Base-by-base conservation (phyloP, 2,113 vertebrate genomes). In the Neodontobutis hainanensis region DNA sequence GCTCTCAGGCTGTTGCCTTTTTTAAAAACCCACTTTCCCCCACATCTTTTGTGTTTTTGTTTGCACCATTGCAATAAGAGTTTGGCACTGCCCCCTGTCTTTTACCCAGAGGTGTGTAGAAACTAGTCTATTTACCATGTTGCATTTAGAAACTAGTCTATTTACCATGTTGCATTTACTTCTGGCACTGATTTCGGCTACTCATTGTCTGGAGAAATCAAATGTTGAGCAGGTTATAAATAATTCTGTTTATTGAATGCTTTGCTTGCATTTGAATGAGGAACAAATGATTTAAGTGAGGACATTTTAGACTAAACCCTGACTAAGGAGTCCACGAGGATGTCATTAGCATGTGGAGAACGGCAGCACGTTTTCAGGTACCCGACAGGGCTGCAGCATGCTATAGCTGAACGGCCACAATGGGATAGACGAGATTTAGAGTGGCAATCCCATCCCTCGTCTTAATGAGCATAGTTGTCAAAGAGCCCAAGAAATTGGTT, bases 391-490 rank as follows among this genome's bases (percentile, higher is more conserved):
- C 62, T 55, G 48, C 15, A 49, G 15, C 44, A 57, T 70, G 14
- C 46, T 36, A 47, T 32, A 42, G 55, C 60, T 80, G 77, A 73
- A 67, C 38, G 53, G 59, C 65, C 55, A 58, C 56, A 50, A 65
- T 32, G 65, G 50, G 66, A 76, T 65, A 68, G 48, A 78, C 77
- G 68, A 40, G 64, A 73, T 85, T 73, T 70, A 52, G 46, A 76
- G 64, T 61, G 74, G 73, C 75, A 52, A 47, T 80, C 61, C 65
- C 72, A 73, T 86, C 68, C n/a, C 40, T 75, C 70, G 71, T 61
- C 65, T 57, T 83, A 85, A 85, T 68, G 64, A 83, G 55, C 64
- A 59, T 58, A 50, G 68, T 81, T 75, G 77, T 82, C 65, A 80
- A 61, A 75, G 81, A 70, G 65, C 76, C 58, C n/a, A 67, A 55